These are phyloP conservation scores for Erethizon dorsatum DNA, from an alignment of 2,797 vertebrate species.

Conservation along the genomic window DNA sequence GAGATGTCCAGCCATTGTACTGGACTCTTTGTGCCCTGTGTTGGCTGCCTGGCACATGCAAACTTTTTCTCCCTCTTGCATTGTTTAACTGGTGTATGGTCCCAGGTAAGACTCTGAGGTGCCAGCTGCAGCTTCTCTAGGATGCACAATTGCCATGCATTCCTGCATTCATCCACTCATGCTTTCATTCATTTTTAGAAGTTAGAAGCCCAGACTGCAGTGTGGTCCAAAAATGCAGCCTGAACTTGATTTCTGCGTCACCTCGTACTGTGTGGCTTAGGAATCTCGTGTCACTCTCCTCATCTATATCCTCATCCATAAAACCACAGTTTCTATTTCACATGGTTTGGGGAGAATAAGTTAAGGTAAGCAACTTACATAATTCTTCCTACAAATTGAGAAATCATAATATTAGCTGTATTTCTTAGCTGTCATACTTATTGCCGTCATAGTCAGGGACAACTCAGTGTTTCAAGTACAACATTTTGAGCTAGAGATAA, in stretches of 20 bases:
- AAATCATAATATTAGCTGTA: background rate
- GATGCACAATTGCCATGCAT: accelerated
- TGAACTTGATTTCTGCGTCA: background rate
- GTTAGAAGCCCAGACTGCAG: background rate
- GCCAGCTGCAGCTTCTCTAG: background rate
- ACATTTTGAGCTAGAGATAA: background rate
- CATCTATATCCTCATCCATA: background rate
- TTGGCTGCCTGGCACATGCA: accelerated
- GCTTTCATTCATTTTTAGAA: background rate
- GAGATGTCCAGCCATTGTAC: background rate
- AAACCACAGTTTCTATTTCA: background rate
- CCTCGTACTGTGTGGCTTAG: background rate
- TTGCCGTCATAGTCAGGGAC: background rate
- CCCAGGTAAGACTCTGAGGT: background rate
- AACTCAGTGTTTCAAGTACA: background rate
- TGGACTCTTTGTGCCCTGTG: background rate
- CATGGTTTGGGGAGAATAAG: background rate
- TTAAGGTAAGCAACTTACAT: background rate
- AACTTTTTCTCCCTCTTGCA: accelerated
- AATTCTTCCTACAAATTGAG: background rate
- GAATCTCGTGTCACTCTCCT: background rate
- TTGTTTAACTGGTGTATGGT: background rate
- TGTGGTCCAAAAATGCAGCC: background rate
- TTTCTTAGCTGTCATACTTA: background rate
- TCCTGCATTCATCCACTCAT: background rate